These are phyloP conservation scores for Erebia epiphron DNA, from an alignment of 2,888 invertebrate species.

Conservation along the genomic window DNA sequence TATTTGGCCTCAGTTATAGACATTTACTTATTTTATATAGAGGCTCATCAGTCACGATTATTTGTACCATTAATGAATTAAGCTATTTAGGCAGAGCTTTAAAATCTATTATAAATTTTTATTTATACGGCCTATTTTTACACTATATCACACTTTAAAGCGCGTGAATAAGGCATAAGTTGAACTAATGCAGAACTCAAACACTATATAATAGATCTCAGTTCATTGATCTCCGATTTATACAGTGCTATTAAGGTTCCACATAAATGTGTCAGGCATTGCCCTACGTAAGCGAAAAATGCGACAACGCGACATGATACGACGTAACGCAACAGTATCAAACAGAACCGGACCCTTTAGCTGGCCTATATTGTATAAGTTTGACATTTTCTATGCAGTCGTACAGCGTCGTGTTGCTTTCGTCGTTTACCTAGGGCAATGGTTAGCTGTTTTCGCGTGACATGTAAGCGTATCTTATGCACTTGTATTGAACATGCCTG, in stretches of 20 bases:
- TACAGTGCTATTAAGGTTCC: neutral
- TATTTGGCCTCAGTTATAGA: neutral
- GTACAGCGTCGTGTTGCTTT: no score
- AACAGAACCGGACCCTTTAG: no score
- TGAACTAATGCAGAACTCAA: neutral
- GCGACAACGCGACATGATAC: no score
- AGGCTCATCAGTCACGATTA: neutral
- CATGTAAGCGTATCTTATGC: no score
- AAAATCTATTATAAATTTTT: neutral
- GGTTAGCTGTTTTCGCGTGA: no score
- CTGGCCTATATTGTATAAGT: no score
- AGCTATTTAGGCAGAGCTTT: neutral
- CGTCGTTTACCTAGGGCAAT: no score
- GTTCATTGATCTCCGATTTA: neutral
- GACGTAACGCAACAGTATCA: no score
- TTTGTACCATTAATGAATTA: neutral
- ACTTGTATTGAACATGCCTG: no score
- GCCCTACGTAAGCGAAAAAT: no score
- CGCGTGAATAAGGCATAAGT: constrained; percentile 19
- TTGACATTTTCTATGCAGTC: no score
- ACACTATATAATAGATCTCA: neutral
- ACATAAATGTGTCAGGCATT: no score
- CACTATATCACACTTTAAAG: constrained; percentile 14
- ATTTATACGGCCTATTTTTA: constrained; percentile 1
- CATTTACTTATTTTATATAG: neutral